Evolutionary conservation across 1,140 invertebrate species (phyloP).

Genomic region (Monochamus saltuarius): DNA sequence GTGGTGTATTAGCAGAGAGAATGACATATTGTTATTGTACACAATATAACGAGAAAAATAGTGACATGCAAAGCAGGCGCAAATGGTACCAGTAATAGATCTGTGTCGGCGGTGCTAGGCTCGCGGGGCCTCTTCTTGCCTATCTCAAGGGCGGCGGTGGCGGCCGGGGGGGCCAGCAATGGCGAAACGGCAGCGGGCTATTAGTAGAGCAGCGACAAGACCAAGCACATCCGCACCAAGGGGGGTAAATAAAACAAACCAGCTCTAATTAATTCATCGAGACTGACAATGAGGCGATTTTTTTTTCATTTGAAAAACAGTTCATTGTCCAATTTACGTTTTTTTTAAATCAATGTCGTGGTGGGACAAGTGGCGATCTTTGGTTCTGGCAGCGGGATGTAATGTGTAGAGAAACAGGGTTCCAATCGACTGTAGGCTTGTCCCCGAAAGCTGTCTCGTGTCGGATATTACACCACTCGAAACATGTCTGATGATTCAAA

Average conservation of each 20-base stretch:
- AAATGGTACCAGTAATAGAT: conserved; percentile 86
- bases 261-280: conserved; percentile 50
- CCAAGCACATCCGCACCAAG: conserved; percentile 52
- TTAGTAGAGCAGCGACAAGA: conserved; percentile 55
- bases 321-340: no score
- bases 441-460: no score
- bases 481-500: no score
- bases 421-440: no score
- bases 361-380: no score
- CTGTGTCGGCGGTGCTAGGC: conserved; percentile 69
- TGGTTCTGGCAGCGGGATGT: no score
- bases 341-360: no score
- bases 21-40: conserved; percentile 17
- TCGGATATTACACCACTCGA: no score
- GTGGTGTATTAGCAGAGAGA: no score
- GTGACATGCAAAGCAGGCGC: conserved; percentile 64
- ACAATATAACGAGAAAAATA: conserved; percentile 40
- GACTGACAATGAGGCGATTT: no score
- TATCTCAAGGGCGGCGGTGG: conserved; percentile 66
- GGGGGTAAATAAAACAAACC: conserved; percentile 52
- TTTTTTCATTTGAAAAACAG: no score
- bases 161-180: conserved; percentile 53
- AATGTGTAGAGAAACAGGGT: no score
- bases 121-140: conserved; percentile 85
- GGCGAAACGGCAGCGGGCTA: conserved; percentile 55